phyloP scores from a whole-genome alignment of 1,140 invertebrate species.

The Drosophila asahinai region DNA sequence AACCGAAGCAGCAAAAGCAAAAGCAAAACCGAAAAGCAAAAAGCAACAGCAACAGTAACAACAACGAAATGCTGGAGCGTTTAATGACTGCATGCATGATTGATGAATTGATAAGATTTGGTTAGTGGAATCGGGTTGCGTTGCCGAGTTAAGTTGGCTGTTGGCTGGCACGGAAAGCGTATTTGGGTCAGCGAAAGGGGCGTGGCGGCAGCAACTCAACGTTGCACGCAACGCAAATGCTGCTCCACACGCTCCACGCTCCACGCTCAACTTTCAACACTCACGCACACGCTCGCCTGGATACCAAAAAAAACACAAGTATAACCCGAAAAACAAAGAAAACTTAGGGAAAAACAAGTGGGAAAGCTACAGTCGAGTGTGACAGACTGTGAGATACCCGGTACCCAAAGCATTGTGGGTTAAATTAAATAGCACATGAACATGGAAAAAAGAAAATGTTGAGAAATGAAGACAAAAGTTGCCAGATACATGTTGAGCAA shows the following conservation, averaged over 20 bases:
- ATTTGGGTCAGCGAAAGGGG: slow-evolving; percentile 72
- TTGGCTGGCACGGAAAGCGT: slow-evolving; percentile 53
- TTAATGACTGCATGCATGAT: slow-evolving; percentile 81
- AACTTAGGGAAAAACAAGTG: not conserved
- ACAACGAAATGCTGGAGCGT: slow-evolving; percentile 44
- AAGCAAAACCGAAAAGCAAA: slow-evolving; percentile 24
- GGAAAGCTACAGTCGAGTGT: too few species aligned
- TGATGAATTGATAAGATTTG: slow-evolving; percentile 80
- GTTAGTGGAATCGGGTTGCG: slow-evolving; percentile 29
- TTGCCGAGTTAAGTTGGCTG: slow-evolving; percentile 8
- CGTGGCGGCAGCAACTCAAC: slow-evolving; percentile 48
- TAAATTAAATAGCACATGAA: too few species aligned
- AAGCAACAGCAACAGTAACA: slow-evolving; percentile 27
- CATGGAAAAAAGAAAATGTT: too few species aligned
- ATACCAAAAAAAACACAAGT: slow-evolving; percentile 16
- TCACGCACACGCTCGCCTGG: slow-evolving; percentile 22
- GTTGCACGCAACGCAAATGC: slow-evolving; percentile 46
- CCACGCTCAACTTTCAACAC: slow-evolving; percentile 36
- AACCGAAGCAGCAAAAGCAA: slow-evolving; percentile 14
- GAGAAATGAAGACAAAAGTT: too few species aligned
- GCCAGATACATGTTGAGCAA: too few species aligned
- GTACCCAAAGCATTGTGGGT: too few species aligned
- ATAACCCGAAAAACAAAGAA: not conserved
- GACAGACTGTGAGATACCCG: too few species aligned
- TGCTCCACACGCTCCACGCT: too few species aligned